Percentiles rank a stretch among this genome's conserved stretches.
Conservation (phyloP, 2,797 vertebrate species). For the Kryptolebias ocellatus region DNA sequence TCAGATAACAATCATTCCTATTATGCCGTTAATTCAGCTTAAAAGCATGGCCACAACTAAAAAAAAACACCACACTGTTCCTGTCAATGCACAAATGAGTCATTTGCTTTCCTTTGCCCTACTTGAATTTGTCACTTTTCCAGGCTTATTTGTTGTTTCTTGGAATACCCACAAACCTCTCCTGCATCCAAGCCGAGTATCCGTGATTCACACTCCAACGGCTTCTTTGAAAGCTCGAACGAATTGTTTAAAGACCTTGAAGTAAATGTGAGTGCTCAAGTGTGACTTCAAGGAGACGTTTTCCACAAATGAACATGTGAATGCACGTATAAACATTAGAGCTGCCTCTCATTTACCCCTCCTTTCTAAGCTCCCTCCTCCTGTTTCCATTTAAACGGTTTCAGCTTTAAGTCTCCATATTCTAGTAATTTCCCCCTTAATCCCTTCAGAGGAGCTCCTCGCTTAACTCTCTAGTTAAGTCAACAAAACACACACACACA, state of each 20-base stretch:
- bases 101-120: constrained; percentile 21
- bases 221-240: constrained; percentile 26
- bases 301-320: constrained; percentile 42
- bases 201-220: constrained; percentile 21
- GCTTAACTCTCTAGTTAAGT: constrained; percentile 76
- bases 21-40: constrained; percentile 55
- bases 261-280: constrained; percentile 22
- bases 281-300: constrained; percentile 33
- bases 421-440: constrained; percentile 72
- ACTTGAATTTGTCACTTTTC: constrained; percentile 33
- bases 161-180: constrained; percentile 27
- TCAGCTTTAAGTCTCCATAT: constrained; percentile 71
- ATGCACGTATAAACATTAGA: constrained; percentile 26
- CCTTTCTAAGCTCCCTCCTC: constrained; percentile 52
- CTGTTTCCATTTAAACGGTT: constrained; percentile 71
- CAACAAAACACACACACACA: constrained; percentile 48
- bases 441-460: constrained; percentile 67
- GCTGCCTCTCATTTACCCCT: constrained; percentile 37
- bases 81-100: constrained; percentile 39
- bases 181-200: not conserved
- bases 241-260: constrained; percentile 31
- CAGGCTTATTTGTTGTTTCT: not conserved
- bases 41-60: constrained; percentile 36
- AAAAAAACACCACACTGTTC: constrained; percentile 17
- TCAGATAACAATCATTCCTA: constrained; percentile 55